These are phyloP conservation scores for Clivina fossor DNA, from an alignment of 2,888 invertebrate species.

Conservation along the genomic window DNA sequence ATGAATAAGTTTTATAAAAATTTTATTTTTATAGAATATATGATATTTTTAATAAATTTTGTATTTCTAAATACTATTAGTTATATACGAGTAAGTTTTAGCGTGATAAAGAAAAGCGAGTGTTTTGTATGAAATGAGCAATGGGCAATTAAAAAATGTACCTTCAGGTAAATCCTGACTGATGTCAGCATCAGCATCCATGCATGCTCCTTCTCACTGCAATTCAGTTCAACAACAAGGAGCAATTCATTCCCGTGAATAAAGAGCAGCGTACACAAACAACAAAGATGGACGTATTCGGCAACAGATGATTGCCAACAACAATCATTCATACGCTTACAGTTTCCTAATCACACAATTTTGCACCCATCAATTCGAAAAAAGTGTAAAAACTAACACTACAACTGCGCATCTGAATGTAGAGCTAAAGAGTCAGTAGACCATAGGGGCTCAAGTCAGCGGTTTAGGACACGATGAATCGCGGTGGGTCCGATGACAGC, in stretches of 20 bases:
- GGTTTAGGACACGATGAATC: too few species aligned
- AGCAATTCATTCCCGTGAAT: slow-evolving; percentile 5
- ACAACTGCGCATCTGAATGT: neutral
- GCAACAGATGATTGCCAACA: slow-evolving; percentile 30
- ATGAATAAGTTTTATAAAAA: too few species aligned
- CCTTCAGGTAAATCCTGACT: slow-evolving; percentile 15
- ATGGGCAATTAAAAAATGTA: neutral
- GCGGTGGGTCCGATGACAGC: too few species aligned
- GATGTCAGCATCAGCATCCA: slow-evolving; percentile 21
- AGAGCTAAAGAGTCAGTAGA: neutral
- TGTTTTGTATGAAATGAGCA: neutral
- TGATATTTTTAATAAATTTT: too few species aligned
- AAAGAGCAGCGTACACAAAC: slow-evolving; percentile 14
- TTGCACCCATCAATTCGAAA: neutral
- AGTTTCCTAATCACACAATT: neutral
- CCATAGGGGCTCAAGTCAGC: too few species aligned
- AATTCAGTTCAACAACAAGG: slow-evolving; percentile 11
- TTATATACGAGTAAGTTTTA: neutral
- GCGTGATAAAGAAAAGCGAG: neutral
- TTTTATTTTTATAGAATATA: too few species aligned
- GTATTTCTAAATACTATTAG: too few species aligned
- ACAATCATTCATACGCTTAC: too few species aligned
- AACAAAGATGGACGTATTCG: slow-evolving; percentile 30
- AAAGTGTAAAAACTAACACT: neutral
- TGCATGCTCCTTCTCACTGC: slow-evolving; percentile 27